Base-by-base conservation (phyloP, 2,113 vertebrate species). In the Ploceus nigricollis region DNA sequence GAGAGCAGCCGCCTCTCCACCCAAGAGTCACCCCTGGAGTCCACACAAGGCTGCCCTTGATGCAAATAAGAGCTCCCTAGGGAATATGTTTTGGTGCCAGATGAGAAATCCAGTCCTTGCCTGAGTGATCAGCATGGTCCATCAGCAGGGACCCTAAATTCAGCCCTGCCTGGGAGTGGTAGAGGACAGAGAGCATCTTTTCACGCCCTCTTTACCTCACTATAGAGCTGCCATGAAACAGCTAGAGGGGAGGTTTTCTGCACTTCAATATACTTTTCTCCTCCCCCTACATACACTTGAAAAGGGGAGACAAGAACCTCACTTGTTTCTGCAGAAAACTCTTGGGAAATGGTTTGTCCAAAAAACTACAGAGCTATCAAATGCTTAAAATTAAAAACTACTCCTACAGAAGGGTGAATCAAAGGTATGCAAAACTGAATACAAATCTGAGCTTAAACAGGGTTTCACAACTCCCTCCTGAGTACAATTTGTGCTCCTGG, bases 381-480 rank as follows among this genome's bases (percentile, higher is more conserved):
- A 93, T 57, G 70, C 82, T 91, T 83, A 83, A 92, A 93, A 60
- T 75, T 89, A 76, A 90, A 94, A 81, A 5, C 4, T 15, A 25
- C 57, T 92, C 90, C 68, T 45, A 42, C 48, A 82, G 82, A 87
- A 94, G 28, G 48, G 61, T 79, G 76, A 93, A 92, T 93, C 90
- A 92, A 95, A 96, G 76, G 76, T 86, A 92, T 95, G 94, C 71
- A 95, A 94, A 94, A 68, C 50, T 81, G 94, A 96, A 96, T 92
- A 95, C 77, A 95, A 96, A 94, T 89, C 73, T 92, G 72, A 94
- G 66, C 65, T 94, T 94, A 93, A 96, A 58, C 8, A 86, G 79
- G 22, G 71, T 94, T 92, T 96, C 94, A 81, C 56, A 96, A 95
- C 79, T 83, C 68, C 53, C 64, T 89, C 70, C 61, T 11, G 14